Conservation (phyloP, 2,113 vertebrate species). For the Chauna torquata region DNA sequence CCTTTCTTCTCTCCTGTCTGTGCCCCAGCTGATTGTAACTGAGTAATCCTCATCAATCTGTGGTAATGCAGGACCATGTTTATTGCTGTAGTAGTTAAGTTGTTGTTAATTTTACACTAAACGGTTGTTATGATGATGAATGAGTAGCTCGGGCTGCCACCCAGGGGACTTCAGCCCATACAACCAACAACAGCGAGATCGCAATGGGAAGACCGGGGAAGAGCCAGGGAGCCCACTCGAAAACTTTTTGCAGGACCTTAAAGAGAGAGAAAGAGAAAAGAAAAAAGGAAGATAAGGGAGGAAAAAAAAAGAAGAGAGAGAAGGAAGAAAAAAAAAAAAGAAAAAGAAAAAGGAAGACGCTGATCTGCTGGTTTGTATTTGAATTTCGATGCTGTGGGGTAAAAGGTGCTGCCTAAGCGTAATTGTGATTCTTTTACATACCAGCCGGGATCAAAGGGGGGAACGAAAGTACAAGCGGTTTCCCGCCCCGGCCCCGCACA, state of each 20-base stretch:
- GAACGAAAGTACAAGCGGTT: background rate
- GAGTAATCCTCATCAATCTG: slow-evolving; percentile 74
- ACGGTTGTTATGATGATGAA: slow-evolving; percentile 80
- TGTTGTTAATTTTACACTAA: slow-evolving; percentile 85
- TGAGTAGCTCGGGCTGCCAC: slow-evolving; percentile 62
- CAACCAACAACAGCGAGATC: slow-evolving; percentile 25
- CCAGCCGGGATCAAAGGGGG: slow-evolving; percentile 29
- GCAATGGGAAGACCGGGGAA: background rate
- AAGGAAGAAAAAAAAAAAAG: too few species aligned
- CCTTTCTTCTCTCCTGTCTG: background rate
- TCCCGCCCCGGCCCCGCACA: background rate
- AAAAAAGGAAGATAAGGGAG: too few species aligned
- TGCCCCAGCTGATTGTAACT: slow-evolving; percentile 62
- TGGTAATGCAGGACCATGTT: slow-evolving; percentile 75
- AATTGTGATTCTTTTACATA: slow-evolving; percentile 20
- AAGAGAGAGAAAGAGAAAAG: background rate
- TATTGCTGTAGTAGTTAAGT: slow-evolving; percentile 77
- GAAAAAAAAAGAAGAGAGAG: background rate
- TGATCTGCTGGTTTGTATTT: slow-evolving; percentile 19
- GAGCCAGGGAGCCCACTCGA: background rate
- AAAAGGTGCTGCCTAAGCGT: slow-evolving; percentile 13
- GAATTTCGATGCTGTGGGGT: slow-evolving; percentile 13
- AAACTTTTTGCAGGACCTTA: background rate
- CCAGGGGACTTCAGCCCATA: slow-evolving; percentile 67
- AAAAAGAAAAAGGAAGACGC: background rate